phyloP scores from a whole-genome alignment of 2,797 vertebrate genomes.

The Brachymystax lenok region DNA sequence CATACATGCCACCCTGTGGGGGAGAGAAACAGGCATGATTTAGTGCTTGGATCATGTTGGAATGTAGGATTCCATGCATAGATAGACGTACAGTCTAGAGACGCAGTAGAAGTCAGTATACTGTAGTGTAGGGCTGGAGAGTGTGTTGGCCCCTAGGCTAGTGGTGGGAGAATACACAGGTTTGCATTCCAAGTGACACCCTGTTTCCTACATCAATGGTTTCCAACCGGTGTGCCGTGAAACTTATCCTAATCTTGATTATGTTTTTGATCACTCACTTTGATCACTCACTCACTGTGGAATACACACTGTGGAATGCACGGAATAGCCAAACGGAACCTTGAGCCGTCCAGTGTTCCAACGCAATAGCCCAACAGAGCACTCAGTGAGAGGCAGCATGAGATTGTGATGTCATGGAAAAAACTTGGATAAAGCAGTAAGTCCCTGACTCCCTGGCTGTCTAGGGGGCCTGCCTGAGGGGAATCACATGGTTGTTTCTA shows the following conservation, averaged over 20 bases:
- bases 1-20: constrained; percentile 96
- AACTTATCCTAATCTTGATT: no score
- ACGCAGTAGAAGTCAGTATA: background rate
- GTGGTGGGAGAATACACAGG: background rate
- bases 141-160: background rate
- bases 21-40: background rate
- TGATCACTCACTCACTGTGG: no score
- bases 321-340: no score
- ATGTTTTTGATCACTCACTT: no score
- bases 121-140: background rate
- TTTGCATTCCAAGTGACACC: background rate
- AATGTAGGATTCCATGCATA: background rate
- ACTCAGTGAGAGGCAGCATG: background rate
- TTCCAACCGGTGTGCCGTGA: no score
- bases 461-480: background rate
- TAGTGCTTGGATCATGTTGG: background rate
- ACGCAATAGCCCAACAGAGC: background rate
- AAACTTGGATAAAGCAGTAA: background rate
- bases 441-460: background rate
- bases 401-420: constrained; percentile 3
- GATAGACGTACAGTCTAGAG: background rate
- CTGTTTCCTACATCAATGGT: background rate
- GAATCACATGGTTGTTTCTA: background rate
- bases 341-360: no score
- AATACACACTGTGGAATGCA: no score